Conservation (phyloP, 2,888 invertebrate genomes). For the Luperina nickerlii region DNA sequence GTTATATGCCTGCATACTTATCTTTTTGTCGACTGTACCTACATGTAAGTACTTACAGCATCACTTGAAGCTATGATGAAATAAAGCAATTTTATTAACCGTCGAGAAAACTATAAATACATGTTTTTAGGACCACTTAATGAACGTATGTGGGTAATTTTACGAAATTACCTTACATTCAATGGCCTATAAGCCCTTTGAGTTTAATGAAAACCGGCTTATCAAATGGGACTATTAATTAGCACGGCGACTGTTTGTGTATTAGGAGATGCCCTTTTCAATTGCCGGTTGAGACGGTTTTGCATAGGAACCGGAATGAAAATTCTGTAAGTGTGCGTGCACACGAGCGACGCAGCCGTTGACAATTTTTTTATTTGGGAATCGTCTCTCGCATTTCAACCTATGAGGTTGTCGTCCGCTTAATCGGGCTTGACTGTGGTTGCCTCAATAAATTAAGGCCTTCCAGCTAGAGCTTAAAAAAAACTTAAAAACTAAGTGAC, state of each 20-base stretch:
- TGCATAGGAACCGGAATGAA: background rate
- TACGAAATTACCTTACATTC: conserved; percentile 47
- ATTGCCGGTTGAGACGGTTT: background rate
- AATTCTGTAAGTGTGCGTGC: background rate
- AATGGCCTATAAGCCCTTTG: conserved; percentile 24
- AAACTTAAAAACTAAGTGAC: no score
- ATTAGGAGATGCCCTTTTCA: background rate
- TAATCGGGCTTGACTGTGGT: no score
- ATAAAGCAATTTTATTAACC: conserved; percentile 45
- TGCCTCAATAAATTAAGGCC: no score
- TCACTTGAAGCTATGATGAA: conserved; percentile 46
- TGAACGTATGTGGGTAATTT: conserved; percentile 43
- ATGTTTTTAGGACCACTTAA: conserved; percentile 31
- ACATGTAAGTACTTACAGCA: background rate
- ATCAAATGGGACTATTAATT: conserved; percentile 21
- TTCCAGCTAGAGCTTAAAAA: no score
- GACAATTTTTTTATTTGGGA: no score
- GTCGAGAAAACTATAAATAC: conserved; percentile 54
- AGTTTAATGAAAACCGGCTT: conserved; percentile 23
- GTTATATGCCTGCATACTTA: background rate
- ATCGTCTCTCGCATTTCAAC: no score
- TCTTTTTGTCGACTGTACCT: conserved; percentile 10
- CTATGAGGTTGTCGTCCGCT: no score
- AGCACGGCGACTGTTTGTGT: background rate
- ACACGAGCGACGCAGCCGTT: background rate